Base-by-base conservation (phyloP, 2,888 invertebrate genomes). In the Tenthredo scrophulariae region DNA sequence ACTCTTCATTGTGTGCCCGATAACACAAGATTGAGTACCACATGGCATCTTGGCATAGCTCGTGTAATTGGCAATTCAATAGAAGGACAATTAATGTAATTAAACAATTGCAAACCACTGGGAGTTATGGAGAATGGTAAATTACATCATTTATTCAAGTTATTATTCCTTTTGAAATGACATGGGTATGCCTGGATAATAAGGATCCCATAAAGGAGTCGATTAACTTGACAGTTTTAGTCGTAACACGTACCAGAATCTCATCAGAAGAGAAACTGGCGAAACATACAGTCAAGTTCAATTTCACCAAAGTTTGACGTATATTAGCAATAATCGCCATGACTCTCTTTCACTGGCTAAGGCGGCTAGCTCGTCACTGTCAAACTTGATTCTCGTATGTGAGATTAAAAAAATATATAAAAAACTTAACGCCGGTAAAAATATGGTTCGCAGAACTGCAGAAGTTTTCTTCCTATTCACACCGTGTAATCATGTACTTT, bases 1-100 rank as follows among this genome's bases (percentile, higher is more conserved):
- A 80, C 26, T 80, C 37, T 40, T 62, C 7, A 62, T 62, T 62
- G 80, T n/a, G 58, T n/a, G n/a, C 54, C 29, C 40, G 62, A 58
- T 80, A 80, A 62, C 62, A 37, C 22, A 7, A 62, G 22, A 80
- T 80, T 62, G 62, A 80, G 62, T 58, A 58, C 80, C 40, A 22
- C n/a, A n/a, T 62, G 80, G 62, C 62, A 80, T 80, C 80, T 80
- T 80, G 26, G 40, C 80, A 37, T 18, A 33, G 37, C 58, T 58
- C 22, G 62, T 80, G 80, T 80, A 80, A 80, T 80, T 80, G 80
- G 80, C 62, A 58, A 80, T 62, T 80, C 62, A 80, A 80, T 62
- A 62, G 80, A 80, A 40, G 62, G 40, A 80, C 80, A 80, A 80
- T 62, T 80, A 80, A 62, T 80, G 80, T 62, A 80, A 80, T 80